phyloP scores from a whole-genome alignment of 2,888 invertebrate species.

The Dioctria rufipes region DNA sequence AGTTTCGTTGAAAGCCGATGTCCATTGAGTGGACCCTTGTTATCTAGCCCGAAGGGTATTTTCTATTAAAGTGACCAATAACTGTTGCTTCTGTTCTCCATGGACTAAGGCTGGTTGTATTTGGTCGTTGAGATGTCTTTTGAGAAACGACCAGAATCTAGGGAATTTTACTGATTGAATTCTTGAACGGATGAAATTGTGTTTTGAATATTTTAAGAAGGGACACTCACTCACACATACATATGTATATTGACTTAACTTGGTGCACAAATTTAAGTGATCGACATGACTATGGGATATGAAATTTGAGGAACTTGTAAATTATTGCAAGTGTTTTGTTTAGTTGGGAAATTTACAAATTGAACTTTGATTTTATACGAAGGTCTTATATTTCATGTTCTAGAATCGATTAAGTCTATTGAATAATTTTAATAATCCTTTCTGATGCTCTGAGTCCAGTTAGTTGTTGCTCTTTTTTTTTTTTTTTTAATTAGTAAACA shows the following conservation, averaged over 20 bases:
- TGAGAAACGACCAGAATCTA: conserved; percentile 12
- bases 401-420: too few species aligned
- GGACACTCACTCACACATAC: background rate
- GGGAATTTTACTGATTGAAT: conserved; percentile 53
- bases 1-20: conserved; percentile 41
- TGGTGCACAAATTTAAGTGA: background rate
- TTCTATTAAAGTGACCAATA: conserved; percentile 54
- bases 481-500: too few species aligned
- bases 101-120: too few species aligned
- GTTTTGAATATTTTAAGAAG: conserved; percentile 52
- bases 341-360: too few species aligned
- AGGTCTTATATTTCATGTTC: too few species aligned
- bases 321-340: too few species aligned
- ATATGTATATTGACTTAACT: too few species aligned
- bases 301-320: background rate
- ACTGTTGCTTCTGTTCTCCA: conserved; percentile 38
- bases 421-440: too few species aligned
- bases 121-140: conserved; percentile 9
- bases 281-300: background rate
- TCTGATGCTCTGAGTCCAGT: too few species aligned
- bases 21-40: conserved; percentile 53
- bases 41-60: conserved; percentile 46
- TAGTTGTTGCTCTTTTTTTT: too few species aligned
- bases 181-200: conserved; percentile 52
- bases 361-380: too few species aligned